A percentile compares a stretch with the other conserved stretches of the same genome.
Evolutionary conservation across 1,140 invertebrate genomes (phyloP).

Genomic region (Drosophila prosaltans): DNA sequence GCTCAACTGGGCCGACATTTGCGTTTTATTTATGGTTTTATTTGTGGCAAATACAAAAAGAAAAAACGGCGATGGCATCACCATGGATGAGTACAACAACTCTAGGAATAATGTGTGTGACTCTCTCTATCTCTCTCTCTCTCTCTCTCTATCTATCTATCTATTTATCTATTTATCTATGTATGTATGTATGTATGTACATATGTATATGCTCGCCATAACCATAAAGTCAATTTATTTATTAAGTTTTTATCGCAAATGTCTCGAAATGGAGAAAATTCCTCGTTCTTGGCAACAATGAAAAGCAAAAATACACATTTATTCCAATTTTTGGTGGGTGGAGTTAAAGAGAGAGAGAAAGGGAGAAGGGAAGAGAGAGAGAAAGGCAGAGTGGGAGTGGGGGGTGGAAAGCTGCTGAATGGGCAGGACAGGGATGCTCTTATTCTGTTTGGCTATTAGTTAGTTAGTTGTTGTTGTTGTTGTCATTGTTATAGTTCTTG

Average conservation of each 20-base stretch:
- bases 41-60: constrained; percentile 70
- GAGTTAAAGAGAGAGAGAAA: too few species aligned
- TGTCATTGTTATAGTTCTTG: neutral
- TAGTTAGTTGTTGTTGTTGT: constrained; percentile 7
- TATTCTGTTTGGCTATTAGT: neutral
- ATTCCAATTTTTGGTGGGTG: too few species aligned
- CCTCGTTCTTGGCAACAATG: constrained; percentile 13
- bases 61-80: constrained; percentile 5
- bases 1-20: constrained; percentile 60
- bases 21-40: constrained; percentile 82
- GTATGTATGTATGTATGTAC: constrained; percentile 12
- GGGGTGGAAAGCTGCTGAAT: neutral
- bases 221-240: constrained; percentile 42
- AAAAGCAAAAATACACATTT: constrained; percentile 15
- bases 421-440: neutral
- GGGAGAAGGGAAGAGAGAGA: too few species aligned
- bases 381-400: too few species aligned
- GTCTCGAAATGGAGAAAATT: constrained; percentile 14
- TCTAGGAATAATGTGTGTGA: neutral
- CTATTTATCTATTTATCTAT: neutral
- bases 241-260: constrained; percentile 23
- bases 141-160: neutral
- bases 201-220: constrained; percentile 35
- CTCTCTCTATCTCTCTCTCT: neutral
- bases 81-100: constrained; percentile 7